Conservation (phyloP, 2,888 invertebrate genomes). For the Acanthococcus lagerstroemiae region DNA sequence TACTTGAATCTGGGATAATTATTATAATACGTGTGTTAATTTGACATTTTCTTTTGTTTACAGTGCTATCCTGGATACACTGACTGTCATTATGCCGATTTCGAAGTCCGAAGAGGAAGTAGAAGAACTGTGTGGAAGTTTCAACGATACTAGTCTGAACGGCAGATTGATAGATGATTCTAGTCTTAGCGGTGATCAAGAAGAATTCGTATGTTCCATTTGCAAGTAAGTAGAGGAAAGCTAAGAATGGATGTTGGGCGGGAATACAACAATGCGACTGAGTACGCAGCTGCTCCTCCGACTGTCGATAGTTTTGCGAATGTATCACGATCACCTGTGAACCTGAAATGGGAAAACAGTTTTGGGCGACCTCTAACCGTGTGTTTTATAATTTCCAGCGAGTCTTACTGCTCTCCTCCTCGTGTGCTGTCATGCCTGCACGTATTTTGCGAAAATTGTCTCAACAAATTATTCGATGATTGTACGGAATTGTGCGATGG, state of each 20-base stretch:
- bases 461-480: constrained; percentile 67
- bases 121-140: constrained; percentile 11
- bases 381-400: too few relatives aligned
- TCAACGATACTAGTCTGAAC: constrained; percentile 29
- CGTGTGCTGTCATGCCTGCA: constrained; percentile 87
- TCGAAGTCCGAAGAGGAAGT: constrained; percentile 11
- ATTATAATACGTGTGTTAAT: background rate
- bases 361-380: too few relatives aligned
- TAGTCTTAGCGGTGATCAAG: constrained; percentile 20
- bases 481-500: constrained; percentile 54
- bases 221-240: constrained; percentile 27
- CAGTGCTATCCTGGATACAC: background rate
- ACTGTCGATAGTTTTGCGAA: too few relatives aligned
- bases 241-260: background rate
- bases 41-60: background rate
- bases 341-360: too few relatives aligned
- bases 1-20: background rate
- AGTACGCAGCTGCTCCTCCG: background rate
- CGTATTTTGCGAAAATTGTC: constrained; percentile 86
- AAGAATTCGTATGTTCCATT: constrained; percentile 20
- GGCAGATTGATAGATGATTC: constrained; percentile 18
- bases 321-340: too few relatives aligned
- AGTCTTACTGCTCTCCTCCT: constrained; percentile 44
- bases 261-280: too few relatives aligned
- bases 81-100: background rate